phyloP scores from a whole-genome alignment of 2,113 vertebrate genomes.

The Melozone crissalis region DNA sequence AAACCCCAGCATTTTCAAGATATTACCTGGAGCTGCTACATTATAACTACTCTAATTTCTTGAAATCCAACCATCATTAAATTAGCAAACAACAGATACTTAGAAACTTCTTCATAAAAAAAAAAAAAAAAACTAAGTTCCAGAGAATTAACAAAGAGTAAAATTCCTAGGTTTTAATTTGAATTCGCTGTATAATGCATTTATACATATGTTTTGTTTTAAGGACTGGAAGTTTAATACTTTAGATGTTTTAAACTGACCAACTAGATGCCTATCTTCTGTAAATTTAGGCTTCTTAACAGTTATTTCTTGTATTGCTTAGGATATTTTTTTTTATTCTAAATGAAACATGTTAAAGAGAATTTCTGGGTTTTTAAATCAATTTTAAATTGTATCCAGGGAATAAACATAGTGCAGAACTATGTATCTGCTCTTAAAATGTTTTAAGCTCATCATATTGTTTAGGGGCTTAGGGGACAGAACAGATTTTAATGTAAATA shows the following conservation, averaged over 20 bases:
- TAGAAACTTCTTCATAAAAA: background rate
- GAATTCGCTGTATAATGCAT: background rate
- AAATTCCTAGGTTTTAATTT: background rate
- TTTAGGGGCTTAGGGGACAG: background rate
- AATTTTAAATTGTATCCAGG: background rate
- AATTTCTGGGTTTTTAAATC: background rate
- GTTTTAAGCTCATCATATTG: background rate
- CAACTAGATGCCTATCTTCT: background rate
- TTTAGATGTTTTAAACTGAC: background rate
- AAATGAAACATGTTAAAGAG: background rate
- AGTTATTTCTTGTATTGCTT: background rate
- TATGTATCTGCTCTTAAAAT: background rate
- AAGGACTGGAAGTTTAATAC: background rate
- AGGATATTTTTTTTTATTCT: background rate
- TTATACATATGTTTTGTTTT: background rate
- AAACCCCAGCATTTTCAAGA: background rate
- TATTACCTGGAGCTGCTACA: background rate
- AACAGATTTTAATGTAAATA: background rate
- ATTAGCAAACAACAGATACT: background rate
- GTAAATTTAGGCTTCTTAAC: background rate
- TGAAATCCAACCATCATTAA: background rate
- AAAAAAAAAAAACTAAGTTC: background rate
- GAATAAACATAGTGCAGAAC: background rate
- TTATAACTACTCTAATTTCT: background rate
- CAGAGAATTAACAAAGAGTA: background rate